A percentile compares a stretch with the other conserved stretches of the same genome.
phyloP scores from a whole-genome alignment of 1,140 invertebrate genomes.

The Augochlora pura region DNA sequence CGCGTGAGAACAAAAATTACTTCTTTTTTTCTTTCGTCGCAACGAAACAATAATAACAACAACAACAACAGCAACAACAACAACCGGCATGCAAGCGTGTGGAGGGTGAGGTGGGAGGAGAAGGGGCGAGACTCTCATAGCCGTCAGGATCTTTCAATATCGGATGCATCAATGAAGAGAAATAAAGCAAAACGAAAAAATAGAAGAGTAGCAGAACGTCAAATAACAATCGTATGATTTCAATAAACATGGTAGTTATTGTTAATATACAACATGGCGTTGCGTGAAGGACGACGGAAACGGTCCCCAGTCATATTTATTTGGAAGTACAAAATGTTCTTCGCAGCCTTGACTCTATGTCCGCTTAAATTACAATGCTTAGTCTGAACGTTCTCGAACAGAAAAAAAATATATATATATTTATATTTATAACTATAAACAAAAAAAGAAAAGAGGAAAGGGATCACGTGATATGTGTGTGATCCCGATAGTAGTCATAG shows the following conservation, averaged over 20 bases:
- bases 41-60: conserved; percentile 28
- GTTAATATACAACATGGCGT: not conserved
- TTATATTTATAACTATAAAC: too few species aligned
- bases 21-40: conserved; percentile 23
- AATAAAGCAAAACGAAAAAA: not conserved
- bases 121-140: not conserved
- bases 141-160: not conserved
- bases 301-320: conserved; percentile 4
- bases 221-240: conserved; percentile 48
- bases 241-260: not conserved
- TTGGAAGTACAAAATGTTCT: conserved; percentile 5
- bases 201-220: not conserved
- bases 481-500: not conserved
- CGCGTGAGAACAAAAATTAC: too few species aligned
- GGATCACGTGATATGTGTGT: too few species aligned
- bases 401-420: not conserved
- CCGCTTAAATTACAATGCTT: conserved; percentile 1
- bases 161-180: too few species aligned
- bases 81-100: conserved; percentile 1
- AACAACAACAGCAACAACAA: not conserved
- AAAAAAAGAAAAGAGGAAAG: too few species aligned
- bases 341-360: not conserved
- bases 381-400: not conserved
- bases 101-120: too few species aligned
- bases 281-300: not conserved